A percentile compares a stretch with the other conserved stretches of the same genome.
Evolutionary conservation across 2,113 vertebrate species (phyloP).

Genomic region (Okapia johnstoni): DNA sequence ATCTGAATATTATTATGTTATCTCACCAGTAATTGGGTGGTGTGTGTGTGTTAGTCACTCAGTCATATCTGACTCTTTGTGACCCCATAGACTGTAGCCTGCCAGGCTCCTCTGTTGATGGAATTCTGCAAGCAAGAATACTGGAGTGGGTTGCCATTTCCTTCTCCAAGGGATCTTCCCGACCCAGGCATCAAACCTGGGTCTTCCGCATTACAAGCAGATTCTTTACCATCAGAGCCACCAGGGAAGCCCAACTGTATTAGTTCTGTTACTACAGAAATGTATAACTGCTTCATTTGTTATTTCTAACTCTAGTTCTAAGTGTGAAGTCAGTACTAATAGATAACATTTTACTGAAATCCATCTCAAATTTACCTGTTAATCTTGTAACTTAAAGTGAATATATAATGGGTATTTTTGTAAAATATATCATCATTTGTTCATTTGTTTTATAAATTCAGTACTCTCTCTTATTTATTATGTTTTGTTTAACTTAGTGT

Average conservation of each 20-base stretch:
- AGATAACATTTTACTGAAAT: not conserved
- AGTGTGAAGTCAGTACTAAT: not conserved
- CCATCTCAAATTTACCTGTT: not conserved
- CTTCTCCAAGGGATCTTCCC: not conserved
- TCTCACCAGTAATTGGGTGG: not conserved
- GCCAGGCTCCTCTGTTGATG: not conserved
- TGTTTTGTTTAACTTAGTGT: not conserved
- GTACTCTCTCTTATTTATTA: not conserved
- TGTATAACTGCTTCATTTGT: not conserved
- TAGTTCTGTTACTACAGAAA: not conserved
- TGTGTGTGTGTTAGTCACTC: not conserved
- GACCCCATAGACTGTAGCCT: not conserved
- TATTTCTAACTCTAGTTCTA: not conserved
- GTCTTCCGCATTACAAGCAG: not conserved
- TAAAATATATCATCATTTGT: not conserved
- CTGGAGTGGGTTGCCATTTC: not conserved
- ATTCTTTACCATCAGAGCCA: not conserved
- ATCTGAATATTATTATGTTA: not conserved
- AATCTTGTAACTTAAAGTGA: not conserved
- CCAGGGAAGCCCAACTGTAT: not conserved
- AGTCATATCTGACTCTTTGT: not conserved
- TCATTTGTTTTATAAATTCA: not conserved
- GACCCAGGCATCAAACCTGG: not conserved
- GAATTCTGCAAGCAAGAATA: not conserved
- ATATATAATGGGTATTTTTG: not conserved